A percentile compares a stretch with the other conserved stretches of the same genome.
phyloP scores from a whole-genome alignment of 2,888 invertebrate species.

The Drosophila cognata region DNA sequence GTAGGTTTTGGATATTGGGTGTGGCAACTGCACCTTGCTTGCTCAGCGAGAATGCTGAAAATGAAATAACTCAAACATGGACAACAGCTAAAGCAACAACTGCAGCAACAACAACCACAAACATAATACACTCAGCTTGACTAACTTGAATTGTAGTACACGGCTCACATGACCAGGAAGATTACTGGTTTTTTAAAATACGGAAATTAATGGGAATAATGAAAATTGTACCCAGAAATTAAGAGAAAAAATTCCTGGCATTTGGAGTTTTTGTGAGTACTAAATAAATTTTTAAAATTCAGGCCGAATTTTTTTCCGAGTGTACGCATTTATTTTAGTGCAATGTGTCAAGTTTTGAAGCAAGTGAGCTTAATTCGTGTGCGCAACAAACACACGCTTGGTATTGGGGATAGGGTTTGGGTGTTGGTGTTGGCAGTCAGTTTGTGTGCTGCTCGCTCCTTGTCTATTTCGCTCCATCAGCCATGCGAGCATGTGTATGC shows the following conservation, averaged over 20 bases:
- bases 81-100: constrained; percentile 22
- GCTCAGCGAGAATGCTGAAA: constrained; percentile 47
- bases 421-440: neutral
- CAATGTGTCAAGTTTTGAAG: constrained; percentile 66
- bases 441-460: neutral
- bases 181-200: neutral
- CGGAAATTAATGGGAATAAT: neutral
- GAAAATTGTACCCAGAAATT: neutral
- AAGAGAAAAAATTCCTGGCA: neutral
- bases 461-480: constrained; percentile 43
- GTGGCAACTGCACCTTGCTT: constrained; percentile 27
- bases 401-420: neutral
- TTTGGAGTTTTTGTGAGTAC: neutral
- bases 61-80: constrained; percentile 65
- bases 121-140: neutral
- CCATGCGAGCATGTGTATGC: constrained; percentile 24
- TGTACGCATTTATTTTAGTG: constrained; percentile 70
- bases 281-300: neutral
- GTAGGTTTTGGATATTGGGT: neutral
- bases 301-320: neutral
- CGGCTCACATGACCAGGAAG: neutral
- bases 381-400: constrained; percentile 22
- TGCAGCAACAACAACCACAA: constrained; percentile 23
- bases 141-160: neutral
- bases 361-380: constrained; percentile 76